Conservation (phyloP, 2,797 vertebrate genomes). For the Pyrocephalus nanus region DNA sequence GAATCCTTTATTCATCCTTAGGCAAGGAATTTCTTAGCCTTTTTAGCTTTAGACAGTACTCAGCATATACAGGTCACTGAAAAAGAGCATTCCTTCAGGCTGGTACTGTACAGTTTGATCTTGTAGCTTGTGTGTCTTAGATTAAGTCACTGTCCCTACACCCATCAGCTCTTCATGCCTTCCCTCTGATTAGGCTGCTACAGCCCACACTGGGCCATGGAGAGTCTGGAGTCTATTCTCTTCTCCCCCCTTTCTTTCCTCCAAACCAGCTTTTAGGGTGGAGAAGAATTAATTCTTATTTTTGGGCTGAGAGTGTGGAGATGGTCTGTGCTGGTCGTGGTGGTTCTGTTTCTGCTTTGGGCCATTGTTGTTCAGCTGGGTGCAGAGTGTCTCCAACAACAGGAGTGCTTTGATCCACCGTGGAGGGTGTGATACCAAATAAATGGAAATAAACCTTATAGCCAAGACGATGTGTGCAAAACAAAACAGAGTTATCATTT, state of each 20-base stretch:
- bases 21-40: neutral
- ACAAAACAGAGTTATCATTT: neutral
- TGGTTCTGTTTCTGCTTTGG: neutral
- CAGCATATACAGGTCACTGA: neutral
- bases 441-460: neutral
- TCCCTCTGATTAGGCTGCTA: neutral
- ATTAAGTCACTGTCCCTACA: neutral
- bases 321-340: neutral
- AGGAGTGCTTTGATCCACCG: neutral
- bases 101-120: neutral
- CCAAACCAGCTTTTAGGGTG: neutral
- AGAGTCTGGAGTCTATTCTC: neutral
- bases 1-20: neutral
- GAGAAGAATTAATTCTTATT: neutral
- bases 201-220: neutral
- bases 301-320: neutral
- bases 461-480: neutral
- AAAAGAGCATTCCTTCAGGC: neutral
- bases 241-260: neutral
- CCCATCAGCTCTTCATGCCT: neutral
- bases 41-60: neutral
- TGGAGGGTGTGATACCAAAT: neutral
- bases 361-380: rapidly evolving
- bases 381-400: neutral
- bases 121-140: neutral